phyloP scores from a whole-genome alignment of 2,797 vertebrate species.

The Platalea minor region DNA sequence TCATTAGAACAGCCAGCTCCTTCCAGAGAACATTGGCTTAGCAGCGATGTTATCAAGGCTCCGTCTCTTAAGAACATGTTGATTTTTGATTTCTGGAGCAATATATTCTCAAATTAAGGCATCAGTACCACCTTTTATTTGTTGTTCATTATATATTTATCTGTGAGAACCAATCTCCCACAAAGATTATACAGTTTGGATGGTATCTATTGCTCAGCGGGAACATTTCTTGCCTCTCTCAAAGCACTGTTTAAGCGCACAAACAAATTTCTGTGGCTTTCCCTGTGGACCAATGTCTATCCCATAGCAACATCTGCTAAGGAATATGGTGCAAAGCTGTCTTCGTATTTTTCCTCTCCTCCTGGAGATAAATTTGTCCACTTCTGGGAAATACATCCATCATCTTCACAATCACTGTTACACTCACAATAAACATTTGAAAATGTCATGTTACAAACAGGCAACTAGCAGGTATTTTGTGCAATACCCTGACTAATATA shows the following conservation, averaged over 20 bases:
- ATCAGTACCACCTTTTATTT: background rate
- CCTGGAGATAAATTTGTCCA: slow-evolving; percentile 13
- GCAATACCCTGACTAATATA: background rate
- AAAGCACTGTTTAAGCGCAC: slow-evolving; percentile 8
- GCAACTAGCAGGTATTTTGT: background rate
- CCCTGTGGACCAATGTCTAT: slow-evolving; percentile 23
- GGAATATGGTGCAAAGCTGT: background rate
- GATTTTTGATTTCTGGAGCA: slow-evolving; percentile 27
- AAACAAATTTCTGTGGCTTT: slow-evolving; percentile 41
- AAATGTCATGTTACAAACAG: background rate
- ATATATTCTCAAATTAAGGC: slow-evolving; percentile 13
- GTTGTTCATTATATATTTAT: slow-evolving; percentile 21
- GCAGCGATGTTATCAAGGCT: background rate
- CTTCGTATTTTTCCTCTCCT: background rate
- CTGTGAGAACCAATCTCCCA: background rate
- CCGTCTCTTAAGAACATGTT: background rate
- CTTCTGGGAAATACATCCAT: slow-evolving; percentile 25
- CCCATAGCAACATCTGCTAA: slow-evolving; percentile 58
- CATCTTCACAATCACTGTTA: background rate
- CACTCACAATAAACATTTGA: background rate
- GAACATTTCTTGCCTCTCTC: background rate
- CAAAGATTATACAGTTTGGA: background rate
- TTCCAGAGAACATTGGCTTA: background rate
- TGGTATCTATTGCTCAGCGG: background rate
- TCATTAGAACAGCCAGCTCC: background rate